Evolutionary conservation across 2,888 invertebrate species (phyloP), one percentile per base, ranked within the genome.

Genomic region (Diaprepes abbreviatus): DNA sequence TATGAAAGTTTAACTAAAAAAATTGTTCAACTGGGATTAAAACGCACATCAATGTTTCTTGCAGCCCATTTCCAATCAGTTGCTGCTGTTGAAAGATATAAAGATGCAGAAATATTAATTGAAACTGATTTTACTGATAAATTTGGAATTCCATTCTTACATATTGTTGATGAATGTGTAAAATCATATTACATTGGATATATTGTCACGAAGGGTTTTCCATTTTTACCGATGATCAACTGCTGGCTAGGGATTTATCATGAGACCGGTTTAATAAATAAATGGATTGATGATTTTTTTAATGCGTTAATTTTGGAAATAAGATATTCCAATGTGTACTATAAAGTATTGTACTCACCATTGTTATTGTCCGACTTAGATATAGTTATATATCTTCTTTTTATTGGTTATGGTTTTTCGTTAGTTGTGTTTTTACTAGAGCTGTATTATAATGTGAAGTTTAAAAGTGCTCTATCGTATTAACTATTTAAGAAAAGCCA

Each of bases 201-300:
- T 17, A 35, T 55, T 12, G 55, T 55, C 16, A 1, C n/a, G n/a
- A 55, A 55, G 7, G 36, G 17, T 10, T 55, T 55, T 17, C 55
- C 55, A 2, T 55, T 36, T 36, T 38, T 55, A 10, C 38, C 55
- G 1, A 19, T 36, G n/a, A 19, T 55, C 5, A 55, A 55, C 36
- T n/a, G 36, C 10, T 55, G 36, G 5, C n/a, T n/a, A n/a, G n/a
- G n/a, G n/a, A n/a, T n/a, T n/a, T 55, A 55, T 19, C 5, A 5
- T 1, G 19, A 55, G 7, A 36, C 21, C 3, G 55, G 55, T 9
- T 1, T 55, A n/a, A 33, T 19, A 1, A 36, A 38, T n/a, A 36
- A 55, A 19, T 55, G 55, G 55, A 31, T 36, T 14, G 4, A 12
- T 10, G 55, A 55, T 38, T 55, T 36, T 35, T 55, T 33, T 55